Conservation (phyloP, 2,797 vertebrate genomes). For the Anabacerthia variegaticeps region DNA sequence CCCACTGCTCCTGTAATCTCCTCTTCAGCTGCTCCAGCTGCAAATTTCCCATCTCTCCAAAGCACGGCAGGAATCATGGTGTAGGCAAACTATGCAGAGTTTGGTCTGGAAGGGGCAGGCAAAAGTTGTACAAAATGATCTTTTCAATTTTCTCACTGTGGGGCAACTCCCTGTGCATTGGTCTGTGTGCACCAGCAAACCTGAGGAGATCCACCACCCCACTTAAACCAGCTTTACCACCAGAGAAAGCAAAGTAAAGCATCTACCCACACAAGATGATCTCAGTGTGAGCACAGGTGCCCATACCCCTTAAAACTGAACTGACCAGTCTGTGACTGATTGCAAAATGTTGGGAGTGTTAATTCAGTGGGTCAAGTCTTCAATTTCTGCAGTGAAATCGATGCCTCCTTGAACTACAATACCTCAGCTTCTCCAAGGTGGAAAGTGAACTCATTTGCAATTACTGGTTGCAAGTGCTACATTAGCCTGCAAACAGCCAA, state of each 20-base stretch:
- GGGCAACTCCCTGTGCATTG: not conserved
- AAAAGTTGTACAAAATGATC: not conserved
- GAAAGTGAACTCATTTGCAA: constrained; percentile 23
- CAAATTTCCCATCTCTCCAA: not conserved
- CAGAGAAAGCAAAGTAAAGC: not conserved
- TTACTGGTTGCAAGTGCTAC: not conserved
- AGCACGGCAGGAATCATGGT: not conserved
- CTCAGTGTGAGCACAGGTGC: not conserved
- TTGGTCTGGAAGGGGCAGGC: not conserved
- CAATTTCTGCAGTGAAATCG: not conserved
- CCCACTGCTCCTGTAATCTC: not conserved
- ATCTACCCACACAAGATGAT: not conserved
- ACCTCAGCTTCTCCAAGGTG: not conserved
- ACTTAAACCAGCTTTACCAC: not conserved
- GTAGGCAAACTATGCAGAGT: not conserved
- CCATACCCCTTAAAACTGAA: not conserved
- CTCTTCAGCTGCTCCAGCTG: not conserved
- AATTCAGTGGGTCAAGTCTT: not conserved
- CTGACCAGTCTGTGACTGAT: not conserved
- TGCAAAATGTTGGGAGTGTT: not conserved
- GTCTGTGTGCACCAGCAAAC: not conserved
- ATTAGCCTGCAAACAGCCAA: not conserved
- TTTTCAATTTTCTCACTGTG: not conserved
- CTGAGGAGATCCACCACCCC: not conserved
- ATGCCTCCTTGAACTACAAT: not conserved